Percentiles rank a stretch among this genome's conserved stretches.
phyloP scores from a whole-genome alignment of 2,113 vertebrate species.

The Ornithorhynchus anatinus region DNA sequence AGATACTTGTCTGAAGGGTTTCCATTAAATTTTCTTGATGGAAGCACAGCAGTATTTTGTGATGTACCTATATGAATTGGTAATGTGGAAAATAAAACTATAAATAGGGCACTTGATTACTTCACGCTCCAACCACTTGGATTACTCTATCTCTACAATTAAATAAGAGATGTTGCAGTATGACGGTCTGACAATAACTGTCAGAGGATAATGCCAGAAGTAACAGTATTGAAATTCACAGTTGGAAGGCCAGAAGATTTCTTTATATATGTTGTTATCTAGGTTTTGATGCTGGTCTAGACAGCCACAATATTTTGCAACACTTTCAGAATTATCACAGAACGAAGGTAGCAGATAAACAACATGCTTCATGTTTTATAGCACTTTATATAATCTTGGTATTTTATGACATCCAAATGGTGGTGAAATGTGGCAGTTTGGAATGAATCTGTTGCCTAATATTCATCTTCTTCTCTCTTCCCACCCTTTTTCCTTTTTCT shows the following conservation, averaged over 20 bases:
- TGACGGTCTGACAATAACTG: conserved; percentile 51
- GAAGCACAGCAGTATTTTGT: conserved; percentile 35
- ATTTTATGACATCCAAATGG: background rate
- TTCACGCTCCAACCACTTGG: conserved; percentile 49
- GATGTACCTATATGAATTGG: conserved; percentile 40
- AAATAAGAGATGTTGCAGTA: conserved; percentile 44
- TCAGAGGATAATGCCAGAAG: conserved; percentile 45
- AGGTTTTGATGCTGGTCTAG: conserved; percentile 27
- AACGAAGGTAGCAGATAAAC: background rate
- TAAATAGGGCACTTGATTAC: conserved; percentile 54
- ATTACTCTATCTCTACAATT: conserved; percentile 51
- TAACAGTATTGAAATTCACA: conserved; percentile 38
- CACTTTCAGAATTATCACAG: background rate
- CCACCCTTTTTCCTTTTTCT: conserved; percentile 15
- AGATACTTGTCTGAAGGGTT: conserved; percentile 51
- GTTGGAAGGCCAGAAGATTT: background rate
- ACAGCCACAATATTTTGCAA: background rate
- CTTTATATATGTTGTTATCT: conserved; percentile 28
- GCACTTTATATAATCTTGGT: background rate
- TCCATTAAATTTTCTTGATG: conserved; percentile 55
- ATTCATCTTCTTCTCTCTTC: background rate
- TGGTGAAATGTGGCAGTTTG: background rate
- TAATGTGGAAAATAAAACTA: conserved; percentile 61
- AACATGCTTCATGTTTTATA: background rate
- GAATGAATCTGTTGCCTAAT: conserved; percentile 9